A percentile compares a stretch with the other conserved stretches of the same genome.
phyloP scores from a whole-genome alignment of 2,888 invertebrate genomes.

The Apamea crenata region DNA sequence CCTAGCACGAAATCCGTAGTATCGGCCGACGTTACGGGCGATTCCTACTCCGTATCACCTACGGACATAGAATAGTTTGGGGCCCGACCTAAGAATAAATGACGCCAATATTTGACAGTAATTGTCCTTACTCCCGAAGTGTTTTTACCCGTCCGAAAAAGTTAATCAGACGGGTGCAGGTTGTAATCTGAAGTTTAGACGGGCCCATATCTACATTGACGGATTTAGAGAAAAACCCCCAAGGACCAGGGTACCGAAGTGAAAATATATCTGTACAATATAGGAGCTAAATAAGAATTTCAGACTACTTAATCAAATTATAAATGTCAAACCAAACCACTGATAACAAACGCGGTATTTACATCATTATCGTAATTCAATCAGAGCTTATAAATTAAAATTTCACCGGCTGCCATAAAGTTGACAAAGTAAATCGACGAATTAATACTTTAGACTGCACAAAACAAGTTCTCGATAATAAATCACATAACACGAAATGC shows the following conservation, averaged over 20 bases:
- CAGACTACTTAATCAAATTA: conserved; percentile 18
- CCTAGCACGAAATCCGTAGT: too few relatives aligned
- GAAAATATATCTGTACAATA: neutral
- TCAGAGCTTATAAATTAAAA: conserved; percentile 39
- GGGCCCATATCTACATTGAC: neutral
- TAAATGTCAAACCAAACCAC: conserved; percentile 16
- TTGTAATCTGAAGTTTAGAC: neutral
- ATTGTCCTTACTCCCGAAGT: neutral
- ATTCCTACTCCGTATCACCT: neutral
- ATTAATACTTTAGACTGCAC: conserved; percentile 48
- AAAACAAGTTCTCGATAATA: conserved; percentile 52
- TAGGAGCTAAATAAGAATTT: neutral
- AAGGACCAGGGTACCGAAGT: neutral
- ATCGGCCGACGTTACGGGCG: too few relatives aligned
- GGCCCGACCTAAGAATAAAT: neutral
- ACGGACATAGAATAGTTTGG: neutral
- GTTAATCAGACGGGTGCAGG: neutral
- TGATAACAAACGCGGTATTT: conserved; percentile 26
- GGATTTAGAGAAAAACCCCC: neutral
- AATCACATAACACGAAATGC: conserved; percentile 60
- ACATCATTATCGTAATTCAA: conserved; percentile 47
- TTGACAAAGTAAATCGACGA: conserved; percentile 49
- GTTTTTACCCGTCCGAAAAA: neutral
- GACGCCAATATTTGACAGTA: neutral
- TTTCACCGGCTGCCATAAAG: conserved; percentile 49